Evolutionary conservation across 2,797 vertebrate species (phyloP).

Genomic region (Sebastes nivosus): DNA sequence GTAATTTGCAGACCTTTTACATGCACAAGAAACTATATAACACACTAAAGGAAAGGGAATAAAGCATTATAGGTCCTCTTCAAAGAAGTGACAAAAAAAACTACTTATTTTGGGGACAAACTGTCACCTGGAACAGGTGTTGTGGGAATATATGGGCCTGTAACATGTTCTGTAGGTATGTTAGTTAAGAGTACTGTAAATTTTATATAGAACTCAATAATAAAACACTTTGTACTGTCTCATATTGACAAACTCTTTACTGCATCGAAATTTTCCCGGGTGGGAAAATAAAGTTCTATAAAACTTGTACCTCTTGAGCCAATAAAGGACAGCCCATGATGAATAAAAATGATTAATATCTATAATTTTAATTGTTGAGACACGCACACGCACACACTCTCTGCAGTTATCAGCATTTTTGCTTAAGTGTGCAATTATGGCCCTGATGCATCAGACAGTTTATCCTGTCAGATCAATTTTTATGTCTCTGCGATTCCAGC

Average conservation of each 20-base stretch:
- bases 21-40: too few relatives aligned
- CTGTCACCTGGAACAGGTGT: not conserved
- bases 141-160: not conserved
- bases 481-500: constrained; percentile 30
- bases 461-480: constrained; percentile 41
- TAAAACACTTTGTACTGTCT: not conserved
- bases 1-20: too few relatives aligned
- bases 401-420: constrained; percentile 28
- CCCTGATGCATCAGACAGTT: constrained; percentile 15
- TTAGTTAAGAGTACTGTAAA: not conserved
- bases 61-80: not conserved
- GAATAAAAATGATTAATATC: constrained; percentile 31
- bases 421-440: constrained; percentile 24
- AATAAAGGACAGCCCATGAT: constrained; percentile 19
- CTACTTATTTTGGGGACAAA: not conserved
- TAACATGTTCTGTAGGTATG: not conserved
- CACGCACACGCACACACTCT: not conserved
- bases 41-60: too few relatives aligned
- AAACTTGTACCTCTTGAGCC: constrained; percentile 4
- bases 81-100: not conserved
- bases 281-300: constrained; percentile 14
- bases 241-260: not conserved
- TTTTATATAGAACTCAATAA: constrained; percentile 10
- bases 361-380: constrained; percentile 15
- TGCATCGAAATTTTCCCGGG: not conserved